These are phyloP conservation scores for Cydia splendana DNA, from an alignment of 1,140 invertebrate species.

Conservation along the genomic window DNA sequence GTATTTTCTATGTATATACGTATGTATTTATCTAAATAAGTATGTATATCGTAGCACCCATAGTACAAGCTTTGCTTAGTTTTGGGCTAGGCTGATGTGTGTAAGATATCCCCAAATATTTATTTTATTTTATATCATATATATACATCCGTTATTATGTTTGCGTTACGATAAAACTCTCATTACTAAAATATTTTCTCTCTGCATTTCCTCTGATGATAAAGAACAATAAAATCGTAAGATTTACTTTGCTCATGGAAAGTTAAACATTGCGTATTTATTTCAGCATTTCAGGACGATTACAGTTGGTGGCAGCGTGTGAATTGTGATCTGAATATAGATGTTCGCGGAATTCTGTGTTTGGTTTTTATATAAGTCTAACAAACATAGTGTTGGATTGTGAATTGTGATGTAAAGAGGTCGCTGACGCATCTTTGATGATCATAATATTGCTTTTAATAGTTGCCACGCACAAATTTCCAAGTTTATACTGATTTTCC, in stretches of 20 bases:
- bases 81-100: too few species aligned
- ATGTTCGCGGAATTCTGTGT: background rate
- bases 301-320: constrained; percentile 42
- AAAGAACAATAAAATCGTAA: constrained; percentile 6
- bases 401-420: background rate
- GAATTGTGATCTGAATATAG: constrained; percentile 33
- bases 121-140: background rate
- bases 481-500: too few species aligned
- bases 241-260: constrained; percentile 6
- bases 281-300: background rate
- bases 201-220: background rate
- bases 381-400: background rate
- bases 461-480: too few species aligned
- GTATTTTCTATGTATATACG: too few species aligned
- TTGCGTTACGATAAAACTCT: constrained; percentile 8
- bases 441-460: background rate
- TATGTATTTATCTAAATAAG: too few species aligned
- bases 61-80: too few species aligned
- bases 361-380: background rate
- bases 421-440: background rate
- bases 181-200: constrained; percentile 15
- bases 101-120: too few species aligned
- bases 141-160: constrained; percentile 16
- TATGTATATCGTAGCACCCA: too few species aligned
- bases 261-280: constrained; percentile 25